Evolutionary conservation across 2,113 vertebrate genomes (phyloP).

Genomic region (Micronisus gabar): DNA sequence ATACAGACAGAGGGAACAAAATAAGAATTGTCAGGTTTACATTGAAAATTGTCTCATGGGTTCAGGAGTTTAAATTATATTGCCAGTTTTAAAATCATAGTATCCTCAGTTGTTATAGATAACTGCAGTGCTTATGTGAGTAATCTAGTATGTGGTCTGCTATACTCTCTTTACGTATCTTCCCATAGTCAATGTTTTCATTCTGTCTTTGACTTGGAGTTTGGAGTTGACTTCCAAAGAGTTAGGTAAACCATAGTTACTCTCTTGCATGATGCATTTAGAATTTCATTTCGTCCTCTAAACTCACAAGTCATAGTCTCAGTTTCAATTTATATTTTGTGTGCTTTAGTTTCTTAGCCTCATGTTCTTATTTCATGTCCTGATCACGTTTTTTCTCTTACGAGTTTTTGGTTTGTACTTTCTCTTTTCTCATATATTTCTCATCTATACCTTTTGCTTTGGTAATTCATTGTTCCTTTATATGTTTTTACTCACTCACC

Average conservation of each 20-base stretch:
- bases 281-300: background rate
- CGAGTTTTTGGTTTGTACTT: background rate
- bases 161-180: background rate
- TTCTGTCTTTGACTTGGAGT: background rate
- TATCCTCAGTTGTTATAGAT: background rate
- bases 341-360: background rate
- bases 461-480: background rate
- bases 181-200: background rate
- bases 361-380: background rate
- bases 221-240: background rate
- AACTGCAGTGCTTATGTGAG: background rate
- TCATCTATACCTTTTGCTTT: background rate
- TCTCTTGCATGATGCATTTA: background rate
- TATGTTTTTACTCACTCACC: background rate
- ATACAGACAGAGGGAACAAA: rapidly evolving
- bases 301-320: background rate
- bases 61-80: background rate
- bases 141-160: background rate
- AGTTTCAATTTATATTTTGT: background rate
- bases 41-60: background rate
- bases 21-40: background rate
- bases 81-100: background rate
- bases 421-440: background rate
- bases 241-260: background rate
- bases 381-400: background rate